phyloP scores from a whole-genome alignment of 2,113 vertebrate species.

The Phasianus colchicus region DNA sequence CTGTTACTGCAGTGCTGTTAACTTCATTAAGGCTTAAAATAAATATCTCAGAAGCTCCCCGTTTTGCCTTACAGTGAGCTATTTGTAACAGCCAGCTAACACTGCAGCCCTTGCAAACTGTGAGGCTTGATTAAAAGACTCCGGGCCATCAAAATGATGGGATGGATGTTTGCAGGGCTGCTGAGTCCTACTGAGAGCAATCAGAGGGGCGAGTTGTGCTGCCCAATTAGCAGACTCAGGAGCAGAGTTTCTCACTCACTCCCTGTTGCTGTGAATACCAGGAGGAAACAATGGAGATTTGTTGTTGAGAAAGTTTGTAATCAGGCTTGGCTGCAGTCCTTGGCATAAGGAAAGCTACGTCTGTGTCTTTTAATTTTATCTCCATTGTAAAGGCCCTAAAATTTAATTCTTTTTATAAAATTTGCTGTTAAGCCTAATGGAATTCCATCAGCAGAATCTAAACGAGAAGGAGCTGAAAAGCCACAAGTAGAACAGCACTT shows the following conservation, averaged over 20 bases:
- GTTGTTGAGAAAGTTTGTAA: background rate
- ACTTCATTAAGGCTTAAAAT: background rate
- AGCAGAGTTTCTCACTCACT: background rate
- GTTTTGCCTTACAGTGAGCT: background rate
- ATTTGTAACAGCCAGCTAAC: background rate
- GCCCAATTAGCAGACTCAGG: conserved; percentile 6
- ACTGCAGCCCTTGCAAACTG: background rate
- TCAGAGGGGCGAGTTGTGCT: background rate
- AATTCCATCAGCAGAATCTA: background rate
- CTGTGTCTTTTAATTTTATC: background rate
- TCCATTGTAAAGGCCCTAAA: background rate
- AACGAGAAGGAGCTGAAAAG: background rate
- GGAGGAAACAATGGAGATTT: background rate
- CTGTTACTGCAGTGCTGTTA: background rate
- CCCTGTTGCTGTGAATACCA: background rate
- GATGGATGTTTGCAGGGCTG: background rate
- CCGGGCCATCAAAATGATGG: background rate
- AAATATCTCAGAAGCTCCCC: background rate
- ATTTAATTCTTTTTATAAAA: background rate
- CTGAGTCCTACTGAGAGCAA: conserved; percentile 9
- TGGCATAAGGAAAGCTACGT: background rate
- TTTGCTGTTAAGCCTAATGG: background rate
- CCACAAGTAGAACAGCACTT: background rate
- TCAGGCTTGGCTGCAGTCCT: background rate
- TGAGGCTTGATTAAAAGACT: background rate